Evolutionary conservation across 2,113 vertebrate species (phyloP), one percentile per base, ranked within the genome.

Genomic region (Rhineura floridana): DNA sequence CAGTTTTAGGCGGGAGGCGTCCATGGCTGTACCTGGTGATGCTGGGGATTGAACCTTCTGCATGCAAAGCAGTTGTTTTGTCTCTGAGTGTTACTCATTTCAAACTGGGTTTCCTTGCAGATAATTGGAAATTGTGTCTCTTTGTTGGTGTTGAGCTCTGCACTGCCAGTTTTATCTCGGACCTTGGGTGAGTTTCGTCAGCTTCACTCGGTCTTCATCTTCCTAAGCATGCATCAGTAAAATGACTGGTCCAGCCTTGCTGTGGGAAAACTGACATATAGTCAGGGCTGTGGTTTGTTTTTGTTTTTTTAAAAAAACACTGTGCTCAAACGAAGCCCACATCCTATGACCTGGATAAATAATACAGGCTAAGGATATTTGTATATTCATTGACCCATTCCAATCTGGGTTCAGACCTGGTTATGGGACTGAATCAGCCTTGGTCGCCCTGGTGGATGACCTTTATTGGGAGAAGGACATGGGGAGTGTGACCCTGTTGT

Each of bases 121-220:
- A 99, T 99, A 59, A 99, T 99, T 4, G 98, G 97, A 85, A 99
- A 99, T 96, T 99, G 98, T 2, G 98, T 99, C 67, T 99, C 98
- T 28, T 94, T 99, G 82, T 96, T 99, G 48, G 97, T 99, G 90
- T 97, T 99, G 89, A 99, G 99, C 96, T 99, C 98, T 0, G 99
- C 99, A 1, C 97, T 99, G 91, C 99, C 99, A 0, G 97, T 99
- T 63, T 99, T 99, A 94, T 99, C 99, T 92, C 97, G 98, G 88
- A 99, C 98, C 0, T 96, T 99, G 90, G 99, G 99, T 99, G 96
- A 98, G 98, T 88, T 33, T 63, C 11, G 1, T 30, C 39, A n/a
- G 30, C 77, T 86, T 63, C 48, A 25, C 5, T 33, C 13, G 1
- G 19, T 39, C 28, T 6, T 3, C 28, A 13, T 62, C 59, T 77